These are phyloP conservation scores for Hylaeus anthracinus DNA, from an alignment of 1,140 invertebrate species.

Conservation along the genomic window DNA sequence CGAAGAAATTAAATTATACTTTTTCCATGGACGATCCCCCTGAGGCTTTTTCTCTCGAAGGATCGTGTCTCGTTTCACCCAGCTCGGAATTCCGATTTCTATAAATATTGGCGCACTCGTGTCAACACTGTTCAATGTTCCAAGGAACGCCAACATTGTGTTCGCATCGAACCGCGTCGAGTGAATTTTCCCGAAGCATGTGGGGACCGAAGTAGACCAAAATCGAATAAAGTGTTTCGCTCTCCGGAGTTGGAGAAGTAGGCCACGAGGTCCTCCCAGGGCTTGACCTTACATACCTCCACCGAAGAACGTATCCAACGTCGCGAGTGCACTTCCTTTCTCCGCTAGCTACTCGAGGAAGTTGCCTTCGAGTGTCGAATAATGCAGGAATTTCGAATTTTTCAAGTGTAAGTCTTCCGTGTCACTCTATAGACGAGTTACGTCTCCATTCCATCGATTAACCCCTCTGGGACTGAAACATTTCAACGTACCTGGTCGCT, in stretches of 20 bases:
- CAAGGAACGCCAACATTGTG: constrained; percentile 20
- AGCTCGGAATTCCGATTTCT: neutral
- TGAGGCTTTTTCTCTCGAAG: neutral
- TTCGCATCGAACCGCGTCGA: constrained; percentile 2
- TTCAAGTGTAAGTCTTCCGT: neutral
- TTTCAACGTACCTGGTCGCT: neutral
- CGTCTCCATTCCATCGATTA: neutral
- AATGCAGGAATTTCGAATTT: neutral
- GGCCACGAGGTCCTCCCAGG: constrained; percentile 34
- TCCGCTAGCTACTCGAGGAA: neutral
- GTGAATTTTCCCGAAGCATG: constrained; percentile 4
- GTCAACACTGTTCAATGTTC: constrained; percentile 17
- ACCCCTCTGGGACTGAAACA: neutral
- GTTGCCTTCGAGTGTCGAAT: neutral
- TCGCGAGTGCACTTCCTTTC: constrained; percentile 9
- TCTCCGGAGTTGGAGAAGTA: constrained; percentile 36
- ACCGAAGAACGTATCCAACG: constrained; percentile 13
- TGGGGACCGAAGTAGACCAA: constrained; percentile 19
- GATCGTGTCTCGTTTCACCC: neutral
- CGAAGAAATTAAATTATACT: neutral
- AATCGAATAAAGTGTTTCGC: constrained; percentile 46
- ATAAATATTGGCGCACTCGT: constrained; percentile 19
- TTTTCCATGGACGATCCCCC: neutral
- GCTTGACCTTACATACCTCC: constrained; percentile 31
- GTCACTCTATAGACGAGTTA: neutral